Base-by-base conservation (phyloP, 2,113 vertebrate species). In the Rhipidura dahli region DNA sequence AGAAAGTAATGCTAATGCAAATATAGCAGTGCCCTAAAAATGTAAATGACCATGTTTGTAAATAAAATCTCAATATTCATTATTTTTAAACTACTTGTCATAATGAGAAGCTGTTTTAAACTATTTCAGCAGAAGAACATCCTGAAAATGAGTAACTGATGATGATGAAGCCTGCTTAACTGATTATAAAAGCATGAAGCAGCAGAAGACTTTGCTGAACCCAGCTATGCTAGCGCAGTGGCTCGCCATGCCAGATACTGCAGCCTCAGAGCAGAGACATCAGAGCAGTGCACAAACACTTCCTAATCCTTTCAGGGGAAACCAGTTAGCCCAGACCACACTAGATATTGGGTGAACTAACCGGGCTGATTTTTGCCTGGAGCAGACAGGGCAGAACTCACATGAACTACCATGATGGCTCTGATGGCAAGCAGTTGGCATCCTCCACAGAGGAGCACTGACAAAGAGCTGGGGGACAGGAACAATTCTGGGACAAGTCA, bases 11-110 rank as follows among this genome's bases (percentile, higher is more conserved):
- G 63, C 47, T 77, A 88, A 86, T 77, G 60, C 45, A 89, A 80
- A 80, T 49, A 72, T 2, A 83, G 47, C 39, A 61, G 24, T 89
- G 51, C 35, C 42, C 20, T 64, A 70, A 88, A 95, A 89, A 93
- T 93, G 39, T 57, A 93, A 88, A 88, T 64, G 9, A 89, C 27
- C 63, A 66, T 86, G 59, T 95, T 94, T 87, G 77, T 91, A 94
- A 94, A 95, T 75, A 96, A 63, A 63, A 81, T 69, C 21, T 70
- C 77, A 87, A 94, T 91, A 83, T 65, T 61, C 40, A 70, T 80
- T 90, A 57, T 63, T 93, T 91, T 91, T 63, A 91, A 92, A 89
- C 31, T 81, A 82, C 87, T 87, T 1, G 4, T 63, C 60, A 40
- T 91, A 78, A 91, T 51, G 49, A 79, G 83, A 91, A 89, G 42